Evolutionary conservation across 2,113 vertebrate genomes (phyloP).

Genomic region (Callipepla californica): DNA sequence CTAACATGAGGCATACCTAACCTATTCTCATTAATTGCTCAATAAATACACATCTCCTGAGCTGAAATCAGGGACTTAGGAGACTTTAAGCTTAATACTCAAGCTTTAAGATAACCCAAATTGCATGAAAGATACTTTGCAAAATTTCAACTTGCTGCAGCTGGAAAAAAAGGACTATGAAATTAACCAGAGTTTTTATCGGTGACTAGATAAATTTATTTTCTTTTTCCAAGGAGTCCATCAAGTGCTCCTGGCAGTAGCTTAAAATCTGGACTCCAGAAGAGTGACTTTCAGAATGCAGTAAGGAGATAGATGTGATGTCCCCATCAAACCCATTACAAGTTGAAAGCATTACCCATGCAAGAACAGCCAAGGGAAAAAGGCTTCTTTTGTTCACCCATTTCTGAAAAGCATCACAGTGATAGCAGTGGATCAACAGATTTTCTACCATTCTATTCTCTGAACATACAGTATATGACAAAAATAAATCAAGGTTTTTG

Average conservation of each 20-base stretch:
- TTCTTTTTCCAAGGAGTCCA: neutral
- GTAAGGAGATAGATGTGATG: neutral
- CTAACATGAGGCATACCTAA: neutral
- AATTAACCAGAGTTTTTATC: neutral
- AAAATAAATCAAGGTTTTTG: neutral
- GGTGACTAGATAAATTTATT: neutral
- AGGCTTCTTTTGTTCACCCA: neutral
- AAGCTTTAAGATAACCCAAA: neutral
- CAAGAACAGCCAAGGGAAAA: neutral
- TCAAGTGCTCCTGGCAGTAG: neutral
- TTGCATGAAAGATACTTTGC: neutral
- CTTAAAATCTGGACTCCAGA: neutral
- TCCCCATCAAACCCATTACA: neutral
- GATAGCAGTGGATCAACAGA: neutral
- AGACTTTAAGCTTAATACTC: neutral
- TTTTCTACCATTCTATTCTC: neutral
- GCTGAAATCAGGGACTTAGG: neutral
- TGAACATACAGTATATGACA: neutral
- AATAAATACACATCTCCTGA: neutral
- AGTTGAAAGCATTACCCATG: neutral
- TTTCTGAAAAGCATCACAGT: neutral
- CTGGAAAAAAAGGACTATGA: neutral
- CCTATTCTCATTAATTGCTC: neutral
- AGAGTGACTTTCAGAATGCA: neutral
- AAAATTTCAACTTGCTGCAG: neutral